A percentile compares a stretch with the other conserved stretches of the same genome.
phyloP scores from a whole-genome alignment of 2,888 invertebrate species.

The Orthosia incerta region DNA sequence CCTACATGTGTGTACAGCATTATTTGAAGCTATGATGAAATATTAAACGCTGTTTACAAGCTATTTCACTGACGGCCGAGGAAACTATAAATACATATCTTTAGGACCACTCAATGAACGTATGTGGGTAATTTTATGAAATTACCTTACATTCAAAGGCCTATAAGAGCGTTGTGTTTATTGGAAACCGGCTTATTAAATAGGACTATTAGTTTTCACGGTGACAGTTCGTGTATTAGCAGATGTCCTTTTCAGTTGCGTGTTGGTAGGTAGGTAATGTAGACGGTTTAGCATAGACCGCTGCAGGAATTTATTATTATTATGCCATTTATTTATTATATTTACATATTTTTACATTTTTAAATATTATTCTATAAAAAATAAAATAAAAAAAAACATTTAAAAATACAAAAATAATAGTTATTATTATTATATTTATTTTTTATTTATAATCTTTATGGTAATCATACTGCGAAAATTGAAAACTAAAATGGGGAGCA shows the following conservation, averaged over 20 bases:
- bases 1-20: conserved; percentile 6
- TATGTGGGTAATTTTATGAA: conserved; percentile 45
- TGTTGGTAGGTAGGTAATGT: background rate
- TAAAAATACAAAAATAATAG: too few relatives aligned
- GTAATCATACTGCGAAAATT: background rate
- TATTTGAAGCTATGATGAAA: conserved; percentile 47
- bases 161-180: conserved; percentile 14
- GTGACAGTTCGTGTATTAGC: conserved; percentile 7
- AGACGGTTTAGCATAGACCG: background rate
- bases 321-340: too few relatives aligned
- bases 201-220: conserved; percentile 10
- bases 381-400: too few relatives aligned
- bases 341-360: too few relatives aligned
- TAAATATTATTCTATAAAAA: too few relatives aligned
- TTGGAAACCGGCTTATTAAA: conserved; percentile 21
- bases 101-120: conserved; percentile 26
- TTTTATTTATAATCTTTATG: too few relatives aligned
- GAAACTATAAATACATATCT: conserved; percentile 55
- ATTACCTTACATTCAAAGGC: conserved; percentile 48
- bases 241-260: background rate
- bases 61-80: conserved; percentile 37
- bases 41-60: conserved; percentile 41
- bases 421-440: too few relatives aligned
- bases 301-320: background rate
- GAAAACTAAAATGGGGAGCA: background rate